Conservation (phyloP, 2,797 vertebrate species). For the Sebastes variabilis region DNA sequence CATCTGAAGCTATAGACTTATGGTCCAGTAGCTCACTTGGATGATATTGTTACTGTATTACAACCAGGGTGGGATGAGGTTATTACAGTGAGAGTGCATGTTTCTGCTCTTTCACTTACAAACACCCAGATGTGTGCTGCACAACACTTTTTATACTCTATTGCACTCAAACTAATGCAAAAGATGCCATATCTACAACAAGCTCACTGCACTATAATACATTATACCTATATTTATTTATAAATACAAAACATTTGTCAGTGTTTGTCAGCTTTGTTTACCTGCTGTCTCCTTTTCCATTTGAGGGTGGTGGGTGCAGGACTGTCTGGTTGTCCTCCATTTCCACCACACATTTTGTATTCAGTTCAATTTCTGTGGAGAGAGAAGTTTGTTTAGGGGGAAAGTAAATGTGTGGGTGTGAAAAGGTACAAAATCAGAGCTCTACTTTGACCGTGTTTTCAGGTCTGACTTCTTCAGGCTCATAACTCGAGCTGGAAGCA, state of each 20-base stretch:
- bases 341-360: slow-evolving; percentile 97
- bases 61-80: slow-evolving; percentile 7
- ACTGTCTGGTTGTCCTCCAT: slow-evolving; percentile 98
- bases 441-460: slow-evolving; percentile 24
- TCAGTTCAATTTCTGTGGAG: slow-evolving; percentile 94
- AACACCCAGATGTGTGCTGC: neutral
- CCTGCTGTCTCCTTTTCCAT: slow-evolving; percentile 93
- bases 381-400: slow-evolving; percentile 54
- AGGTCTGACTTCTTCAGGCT: slow-evolving; percentile 35
- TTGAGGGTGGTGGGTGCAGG: slow-evolving; percentile 92
- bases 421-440: neutral
- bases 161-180: neutral
- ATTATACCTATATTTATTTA: neutral
- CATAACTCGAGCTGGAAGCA: slow-evolving; percentile 17
- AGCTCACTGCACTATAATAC: neutral
- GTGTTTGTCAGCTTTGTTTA: slow-evolving; percentile 73
- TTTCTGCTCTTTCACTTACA: slow-evolving; percentile 11
- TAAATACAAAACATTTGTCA: neutral
- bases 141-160: neutral
- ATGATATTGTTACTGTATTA: slow-evolving; percentile 20
- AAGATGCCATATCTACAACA: neutral
- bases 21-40: neutral
- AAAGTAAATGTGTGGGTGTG: slow-evolving; percentile 46
- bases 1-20: neutral
- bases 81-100: slow-evolving; percentile 12